Base-by-base conservation (phyloP, 2,113 vertebrate genomes). In the Ceyx melanurus region DNA sequence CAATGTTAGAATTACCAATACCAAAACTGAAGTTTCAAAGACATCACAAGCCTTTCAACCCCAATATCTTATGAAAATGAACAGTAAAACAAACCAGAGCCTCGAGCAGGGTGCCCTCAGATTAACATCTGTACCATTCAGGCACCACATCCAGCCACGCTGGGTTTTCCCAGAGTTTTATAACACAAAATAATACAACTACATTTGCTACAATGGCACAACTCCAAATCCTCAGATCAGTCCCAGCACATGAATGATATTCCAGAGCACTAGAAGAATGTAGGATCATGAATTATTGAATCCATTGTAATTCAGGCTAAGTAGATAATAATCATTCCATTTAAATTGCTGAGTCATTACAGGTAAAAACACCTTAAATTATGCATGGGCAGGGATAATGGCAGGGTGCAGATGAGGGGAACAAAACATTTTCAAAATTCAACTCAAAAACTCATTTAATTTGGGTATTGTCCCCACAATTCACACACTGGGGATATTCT, bases 141-240 rank as follows among this genome's bases (percentile, higher is more conserved):
- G 50, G 87, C 25, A 51, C 64, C 43, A 29, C 3, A 5, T 83
- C 76, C 89, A 80, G 88, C 67, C 40, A 95, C 79, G 68, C 71
- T 48, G 60, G 78, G 31, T 82, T 97, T 97, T 91, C 51, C 88
- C 95, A 89, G 60, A 54, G 57, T 91, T 94, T 86, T 89, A 46
- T 87, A 94, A 82, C 66, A 83, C 51, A 9, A 93, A 89, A 23
- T 40, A 71, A 83, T 75, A 93, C 68, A 92, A 95, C 95, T 57
- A 88, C 21, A 9, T 95, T 89, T 91, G 46, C 62, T 95, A 64
- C 80, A 81, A 57, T 88, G 76, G 88, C 67, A 81, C 48, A 78
- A 94, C 86, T 90, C 81, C 94, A 94, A 96, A 86, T 70, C n/a
- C 4, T 92, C 3, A 66, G 80, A 20, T 58, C 92, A 66, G 26